Evolutionary conservation across 2,113 vertebrate genomes (phyloP), one percentile per base, ranked within the genome.

Genomic region (Catagonus wagneri): DNA sequence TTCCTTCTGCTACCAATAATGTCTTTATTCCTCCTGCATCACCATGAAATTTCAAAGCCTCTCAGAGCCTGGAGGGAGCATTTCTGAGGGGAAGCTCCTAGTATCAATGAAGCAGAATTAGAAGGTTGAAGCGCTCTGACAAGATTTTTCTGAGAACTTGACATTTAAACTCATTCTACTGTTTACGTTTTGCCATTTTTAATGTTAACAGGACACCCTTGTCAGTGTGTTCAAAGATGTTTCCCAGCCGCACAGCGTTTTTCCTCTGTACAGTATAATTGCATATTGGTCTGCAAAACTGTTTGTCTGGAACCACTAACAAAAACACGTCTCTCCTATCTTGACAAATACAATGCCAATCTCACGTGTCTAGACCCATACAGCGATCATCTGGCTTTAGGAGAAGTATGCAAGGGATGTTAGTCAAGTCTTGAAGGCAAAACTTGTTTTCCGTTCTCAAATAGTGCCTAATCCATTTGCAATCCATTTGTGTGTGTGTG

Each of bases 221-320:
- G 50, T 79, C 65, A 94, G 63, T 14, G 25, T 54, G 14, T 44
- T 25, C 95, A 95, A 94, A 91, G n/a, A 50, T 44, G 10, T 16
- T 91, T 58, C 52, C 20, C 36, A 75, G 12, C 9, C 32, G 1
- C 52, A 39, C 3, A 0, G 0, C 25, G 27, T 90, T 0, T 85
- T 92, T 60, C 58, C 39, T 90, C 23, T 96, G 16, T 7, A 66
- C 4, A 15, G 27, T 63, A 68, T 23, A 83, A 89, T 93, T 36
- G n/a, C 0, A 3, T 94, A 72, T 78, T 61, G 89, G 95, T 97
- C 72, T 95, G 63, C 7, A 97, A 96, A 98, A 86, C n/a, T 93
- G 5, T n/a, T 76, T 93, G 3, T 56, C 75, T 36, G 71, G 36
- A 71, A 63, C 6, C 25, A 89, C 14, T 52, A 81, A 89, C 11